Percentiles rank a stretch among this genome's conserved stretches.
Evolutionary conservation across 2,113 vertebrate genomes (phyloP).

Genomic region (Delphinus delphis): DNA sequence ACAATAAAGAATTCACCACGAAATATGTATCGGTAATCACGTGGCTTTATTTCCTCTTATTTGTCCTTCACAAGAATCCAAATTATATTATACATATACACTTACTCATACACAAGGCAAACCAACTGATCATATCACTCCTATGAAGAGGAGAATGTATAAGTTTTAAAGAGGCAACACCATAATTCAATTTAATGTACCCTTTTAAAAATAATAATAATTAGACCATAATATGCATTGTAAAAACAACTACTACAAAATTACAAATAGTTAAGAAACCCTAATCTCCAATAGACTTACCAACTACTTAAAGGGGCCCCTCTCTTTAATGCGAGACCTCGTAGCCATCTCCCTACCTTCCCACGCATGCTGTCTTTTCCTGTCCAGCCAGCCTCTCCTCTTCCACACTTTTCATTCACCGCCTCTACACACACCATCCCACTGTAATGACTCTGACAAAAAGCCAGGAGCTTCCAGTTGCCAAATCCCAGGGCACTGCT

Average conservation of each 20-base stretch:
- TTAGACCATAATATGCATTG: neutral
- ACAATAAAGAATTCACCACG: neutral
- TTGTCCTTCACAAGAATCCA: neutral
- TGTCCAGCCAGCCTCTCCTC: neutral
- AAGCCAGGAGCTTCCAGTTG: neutral
- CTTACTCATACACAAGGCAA: neutral
- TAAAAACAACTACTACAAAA: neutral
- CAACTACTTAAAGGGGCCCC: neutral
- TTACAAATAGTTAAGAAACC: neutral
- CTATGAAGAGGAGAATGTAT: neutral
- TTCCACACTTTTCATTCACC: neutral
- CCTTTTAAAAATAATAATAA: neutral
- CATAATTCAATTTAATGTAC: neutral
- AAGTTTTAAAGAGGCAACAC: neutral
- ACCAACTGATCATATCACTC: neutral
- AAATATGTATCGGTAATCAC: neutral
- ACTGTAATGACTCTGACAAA: neutral
- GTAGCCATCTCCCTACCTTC: neutral
- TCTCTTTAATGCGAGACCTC: neutral
- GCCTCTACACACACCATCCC: neutral
- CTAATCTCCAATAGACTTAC: neutral
- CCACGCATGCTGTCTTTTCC: neutral
- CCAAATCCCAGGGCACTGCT: neutral
- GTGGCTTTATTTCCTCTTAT: neutral
- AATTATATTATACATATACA: neutral